A percentile compares a stretch with the other conserved stretches of the same genome.
These are phyloP conservation scores for Penaeus vannamei DNA, from an alignment of 1,140 invertebrate species.

Conservation along the genomic window DNA sequence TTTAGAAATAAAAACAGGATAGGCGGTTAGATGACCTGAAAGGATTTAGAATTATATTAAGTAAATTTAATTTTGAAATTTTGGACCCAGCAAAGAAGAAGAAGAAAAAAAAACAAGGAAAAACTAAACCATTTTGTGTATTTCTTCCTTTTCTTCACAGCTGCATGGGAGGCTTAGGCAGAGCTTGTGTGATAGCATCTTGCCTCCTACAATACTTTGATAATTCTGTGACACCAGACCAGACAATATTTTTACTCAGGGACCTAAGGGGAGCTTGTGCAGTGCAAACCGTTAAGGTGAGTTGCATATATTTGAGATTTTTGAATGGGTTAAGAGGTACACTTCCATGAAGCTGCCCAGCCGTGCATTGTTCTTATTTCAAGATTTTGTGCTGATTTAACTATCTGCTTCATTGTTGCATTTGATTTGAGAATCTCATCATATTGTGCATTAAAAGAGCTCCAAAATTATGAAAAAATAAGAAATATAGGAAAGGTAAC, in stretches of 20 bases:
- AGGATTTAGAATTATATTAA: too few relatives aligned
- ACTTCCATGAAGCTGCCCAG: neutral
- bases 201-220: conserved; percentile 66
- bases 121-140: too few relatives aligned
- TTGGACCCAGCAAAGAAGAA: too few relatives aligned
- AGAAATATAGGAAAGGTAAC: too few relatives aligned
- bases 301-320: neutral
- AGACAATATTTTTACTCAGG: conserved; percentile 56
- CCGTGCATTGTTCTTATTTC: neutral
- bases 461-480: too few relatives aligned
- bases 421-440: neutral
- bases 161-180: conserved; percentile 64
- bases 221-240: conserved; percentile 54
- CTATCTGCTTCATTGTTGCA: neutral
- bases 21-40: too few relatives aligned
- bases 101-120: too few relatives aligned
- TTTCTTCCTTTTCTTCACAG: conserved; percentile 6
- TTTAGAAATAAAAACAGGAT: too few relatives aligned
- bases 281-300: conserved; percentile 64
- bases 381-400: neutral
- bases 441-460: neutral
- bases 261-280: conserved; percentile 55
- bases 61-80: too few relatives aligned
- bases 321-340: too few relatives aligned
- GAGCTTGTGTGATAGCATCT: conserved; percentile 59